These are phyloP conservation scores for Propithecus coquereli DNA, from an alignment of 2,113 vertebrate genomes.

Conservation along the genomic window DNA sequence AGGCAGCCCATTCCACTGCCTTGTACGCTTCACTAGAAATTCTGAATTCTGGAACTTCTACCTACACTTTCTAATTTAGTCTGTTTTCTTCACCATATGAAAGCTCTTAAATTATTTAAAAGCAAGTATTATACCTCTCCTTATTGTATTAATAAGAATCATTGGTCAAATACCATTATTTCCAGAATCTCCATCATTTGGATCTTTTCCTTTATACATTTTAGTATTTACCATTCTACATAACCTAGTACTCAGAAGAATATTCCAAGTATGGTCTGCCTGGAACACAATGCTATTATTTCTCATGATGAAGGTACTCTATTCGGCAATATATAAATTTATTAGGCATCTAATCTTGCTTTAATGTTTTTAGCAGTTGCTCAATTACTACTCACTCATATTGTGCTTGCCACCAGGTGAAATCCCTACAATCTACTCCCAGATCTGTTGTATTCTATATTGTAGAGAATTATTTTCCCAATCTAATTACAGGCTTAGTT, in stretches of 20 bases:
- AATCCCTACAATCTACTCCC: background rate
- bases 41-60: background rate
- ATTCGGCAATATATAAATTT: background rate
- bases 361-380: background rate
- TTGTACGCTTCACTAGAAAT: background rate
- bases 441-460: background rate
- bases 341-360: background rate
- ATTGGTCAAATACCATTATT: constrained; percentile 40
- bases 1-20: background rate
- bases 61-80: background rate
- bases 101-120: constrained; percentile 10
- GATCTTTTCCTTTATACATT: background rate
- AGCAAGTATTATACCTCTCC: background rate
- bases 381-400: background rate
- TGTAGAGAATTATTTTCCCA: background rate
- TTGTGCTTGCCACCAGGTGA: background rate
- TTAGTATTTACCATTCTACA: constrained; percentile 8
- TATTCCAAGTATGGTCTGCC: background rate
- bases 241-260: background rate
- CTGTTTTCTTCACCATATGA: background rate
- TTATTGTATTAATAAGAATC: background rate
- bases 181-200: background rate
- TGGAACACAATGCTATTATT: background rate
- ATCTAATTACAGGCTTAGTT: background rate
- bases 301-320: background rate